phyloP scores from a whole-genome alignment of 1,140 invertebrate genomes.

The Papilio aristodemus region DNA sequence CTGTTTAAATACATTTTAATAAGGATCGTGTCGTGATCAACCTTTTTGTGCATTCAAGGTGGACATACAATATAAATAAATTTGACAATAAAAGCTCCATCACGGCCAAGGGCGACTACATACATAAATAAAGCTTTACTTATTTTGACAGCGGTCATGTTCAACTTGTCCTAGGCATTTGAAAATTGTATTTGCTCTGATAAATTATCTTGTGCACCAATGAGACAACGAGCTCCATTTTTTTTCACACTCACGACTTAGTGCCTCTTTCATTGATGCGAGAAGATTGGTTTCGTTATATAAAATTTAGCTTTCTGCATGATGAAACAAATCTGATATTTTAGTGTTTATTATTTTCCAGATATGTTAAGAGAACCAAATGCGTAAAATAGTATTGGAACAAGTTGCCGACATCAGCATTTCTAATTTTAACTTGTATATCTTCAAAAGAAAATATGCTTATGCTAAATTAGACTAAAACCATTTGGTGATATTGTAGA shows the following conservation, averaged over 20 bases:
- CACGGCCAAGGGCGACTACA: slow-evolving; percentile 53
- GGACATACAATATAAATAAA: slow-evolving; percentile 49
- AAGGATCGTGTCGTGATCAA: slow-evolving; percentile 56
- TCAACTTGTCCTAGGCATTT: slow-evolving; percentile 61
- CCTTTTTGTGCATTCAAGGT: slow-evolving; percentile 57
- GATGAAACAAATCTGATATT: not conserved
- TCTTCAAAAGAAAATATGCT: too few species aligned
- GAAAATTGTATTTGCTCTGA: slow-evolving; percentile 9
- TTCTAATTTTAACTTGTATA: too few species aligned
- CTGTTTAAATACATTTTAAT: slow-evolving; percentile 45
- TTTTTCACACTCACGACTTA: not conserved
- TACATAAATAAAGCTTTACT: slow-evolving; percentile 40
- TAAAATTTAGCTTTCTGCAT: not conserved
- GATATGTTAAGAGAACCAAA: not conserved
- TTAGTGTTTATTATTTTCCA: not conserved
- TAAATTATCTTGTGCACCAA: not conserved
- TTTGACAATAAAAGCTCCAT: slow-evolving; percentile 57
- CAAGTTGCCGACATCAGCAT: not conserved
- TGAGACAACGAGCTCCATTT: slow-evolving; percentile 6
- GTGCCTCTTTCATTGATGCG: not conserved
- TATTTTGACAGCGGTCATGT: slow-evolving; percentile 38
- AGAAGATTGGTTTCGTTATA: not conserved
- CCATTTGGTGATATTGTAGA: too few species aligned
- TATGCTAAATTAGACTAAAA: too few species aligned
- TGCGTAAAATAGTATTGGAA: not conserved